These are phyloP conservation scores for Dicentrarchus labrax DNA, from an alignment of 2,113 vertebrate species.

Conservation along the genomic window DNA sequence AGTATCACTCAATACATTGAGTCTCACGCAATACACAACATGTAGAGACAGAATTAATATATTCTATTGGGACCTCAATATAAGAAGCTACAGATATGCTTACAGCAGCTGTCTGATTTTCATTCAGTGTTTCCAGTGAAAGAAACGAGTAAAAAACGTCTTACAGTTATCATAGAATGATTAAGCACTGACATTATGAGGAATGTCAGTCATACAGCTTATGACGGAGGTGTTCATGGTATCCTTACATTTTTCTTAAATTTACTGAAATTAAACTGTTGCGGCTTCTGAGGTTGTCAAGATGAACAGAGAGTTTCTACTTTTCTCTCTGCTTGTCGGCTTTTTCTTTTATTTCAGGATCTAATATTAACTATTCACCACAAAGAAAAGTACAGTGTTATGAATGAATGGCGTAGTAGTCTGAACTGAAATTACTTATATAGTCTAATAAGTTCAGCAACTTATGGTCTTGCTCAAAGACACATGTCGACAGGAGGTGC, in stretches of 20 bases:
- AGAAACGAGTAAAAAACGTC: not conserved
- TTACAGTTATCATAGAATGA: not conserved
- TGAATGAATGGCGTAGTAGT: not conserved
- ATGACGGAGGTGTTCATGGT: not conserved
- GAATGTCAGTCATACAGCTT: not conserved
- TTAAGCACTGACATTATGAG: not conserved
- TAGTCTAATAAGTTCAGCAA: too few species aligned
- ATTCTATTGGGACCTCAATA: not conserved
- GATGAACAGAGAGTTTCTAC: not conserved
- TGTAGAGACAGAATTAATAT: not conserved
- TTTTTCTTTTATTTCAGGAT: not conserved
- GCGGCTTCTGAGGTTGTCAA: not conserved
- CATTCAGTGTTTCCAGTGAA: not conserved
- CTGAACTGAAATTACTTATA: not conserved
- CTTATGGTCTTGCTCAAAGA: not conserved
- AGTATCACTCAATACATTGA: too few species aligned
- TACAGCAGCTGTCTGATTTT: not conserved
- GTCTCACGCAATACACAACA: not conserved
- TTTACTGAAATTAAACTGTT: not conserved
- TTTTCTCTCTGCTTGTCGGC: not conserved
- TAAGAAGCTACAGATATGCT: not conserved
- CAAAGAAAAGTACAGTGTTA: not conserved
- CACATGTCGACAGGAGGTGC: not conserved
- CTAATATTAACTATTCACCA: not conserved
- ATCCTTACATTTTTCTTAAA: not conserved